Percentiles rank a stretch among this genome's conserved stretches.
Conservation (phyloP, 2,797 vertebrate species). For the Glossophaga mutica region DNA sequence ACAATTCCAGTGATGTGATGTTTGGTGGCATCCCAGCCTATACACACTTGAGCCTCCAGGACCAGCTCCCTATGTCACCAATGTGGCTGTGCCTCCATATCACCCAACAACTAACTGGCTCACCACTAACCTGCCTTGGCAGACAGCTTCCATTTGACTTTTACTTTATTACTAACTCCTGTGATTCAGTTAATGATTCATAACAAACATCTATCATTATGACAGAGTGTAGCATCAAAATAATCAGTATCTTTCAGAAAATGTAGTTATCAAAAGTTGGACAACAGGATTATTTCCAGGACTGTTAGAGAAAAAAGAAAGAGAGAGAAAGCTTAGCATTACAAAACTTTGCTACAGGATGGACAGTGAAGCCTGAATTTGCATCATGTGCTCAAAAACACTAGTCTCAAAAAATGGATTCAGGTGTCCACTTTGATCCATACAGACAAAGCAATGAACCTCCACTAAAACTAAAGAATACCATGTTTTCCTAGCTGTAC, state of each 20-base stretch:
- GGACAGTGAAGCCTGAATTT: neutral
- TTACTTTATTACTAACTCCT: neutral
- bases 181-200: neutral
- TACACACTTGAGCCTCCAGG: neutral
- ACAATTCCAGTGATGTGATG: neutral
- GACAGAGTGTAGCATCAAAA: neutral
- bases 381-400: neutral
- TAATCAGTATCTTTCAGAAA: neutral
- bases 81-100: neutral
- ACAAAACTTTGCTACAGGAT: neutral
- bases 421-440: neutral
- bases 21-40: neutral
- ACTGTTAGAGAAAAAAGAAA: neutral
- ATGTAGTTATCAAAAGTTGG: neutral
- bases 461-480: neutral
- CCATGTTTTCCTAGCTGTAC: neutral
- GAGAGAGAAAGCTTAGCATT: neutral
- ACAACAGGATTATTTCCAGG: neutral
- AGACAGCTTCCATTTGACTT: neutral
- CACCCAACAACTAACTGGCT: neutral
- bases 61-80: neutral
- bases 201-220: neutral
- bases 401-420: neutral
- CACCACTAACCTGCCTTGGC: neutral
- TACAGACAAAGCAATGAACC: neutral